Conservation (phyloP, 2,113 vertebrate species). For the Campylomormyrus tamandua region DNA sequence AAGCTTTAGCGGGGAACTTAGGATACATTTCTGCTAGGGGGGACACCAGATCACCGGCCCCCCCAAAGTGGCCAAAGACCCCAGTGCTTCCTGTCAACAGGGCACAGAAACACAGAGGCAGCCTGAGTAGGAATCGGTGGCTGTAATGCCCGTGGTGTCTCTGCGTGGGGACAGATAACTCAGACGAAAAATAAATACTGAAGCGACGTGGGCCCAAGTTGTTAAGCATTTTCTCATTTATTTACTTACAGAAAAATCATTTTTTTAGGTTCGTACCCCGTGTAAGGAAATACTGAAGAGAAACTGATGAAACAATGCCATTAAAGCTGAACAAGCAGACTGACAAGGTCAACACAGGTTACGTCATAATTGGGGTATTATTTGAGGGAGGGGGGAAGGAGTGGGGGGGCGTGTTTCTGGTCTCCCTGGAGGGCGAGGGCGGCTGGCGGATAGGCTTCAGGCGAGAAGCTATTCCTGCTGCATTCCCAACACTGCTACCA, state of each 20-base stretch:
- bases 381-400: background rate
- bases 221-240: background rate
- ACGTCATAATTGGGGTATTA: background rate
- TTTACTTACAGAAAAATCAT: background rate
- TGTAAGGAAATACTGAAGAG: background rate
- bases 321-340: background rate
- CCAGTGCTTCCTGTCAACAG: background rate
- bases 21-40: background rate
- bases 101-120: background rate
- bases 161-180: background rate
- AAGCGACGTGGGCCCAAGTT: background rate
- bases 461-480: background rate
- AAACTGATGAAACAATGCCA: background rate
- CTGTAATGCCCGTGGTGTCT: background rate
- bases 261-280: background rate
- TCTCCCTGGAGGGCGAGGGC: background rate
- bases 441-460: background rate
- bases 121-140: background rate
- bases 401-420: background rate
- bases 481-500: slow-evolving; percentile 4
- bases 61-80: background rate
- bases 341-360: slow-evolving; percentile 1
- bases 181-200: background rate
- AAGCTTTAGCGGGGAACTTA: slow-evolving; percentile 5
- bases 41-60: background rate